Conservation (phyloP, 2,113 vertebrate genomes). For the Typhlomys cinereus region DNA sequence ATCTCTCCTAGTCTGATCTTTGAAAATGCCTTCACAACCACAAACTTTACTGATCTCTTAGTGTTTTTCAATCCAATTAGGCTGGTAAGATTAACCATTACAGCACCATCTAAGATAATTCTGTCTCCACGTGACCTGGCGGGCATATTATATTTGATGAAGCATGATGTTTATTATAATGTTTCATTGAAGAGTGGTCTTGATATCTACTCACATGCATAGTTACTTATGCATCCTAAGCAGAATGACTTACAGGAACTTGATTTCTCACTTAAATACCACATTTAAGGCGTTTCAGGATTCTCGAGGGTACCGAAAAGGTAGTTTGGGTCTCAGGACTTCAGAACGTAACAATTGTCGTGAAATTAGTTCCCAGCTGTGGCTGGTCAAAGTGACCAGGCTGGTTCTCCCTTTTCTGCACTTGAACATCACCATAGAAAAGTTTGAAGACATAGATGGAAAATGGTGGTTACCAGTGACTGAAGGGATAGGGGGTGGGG, state of each 20-base stretch:
- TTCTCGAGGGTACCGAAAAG: background rate
- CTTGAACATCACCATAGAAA: background rate
- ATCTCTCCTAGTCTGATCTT: background rate
- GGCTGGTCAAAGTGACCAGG: background rate
- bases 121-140: background rate
- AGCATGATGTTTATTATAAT: background rate
- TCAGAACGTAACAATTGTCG: too few relatives aligned
- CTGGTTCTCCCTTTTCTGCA: background rate
- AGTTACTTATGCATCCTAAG: conserved; percentile 11
- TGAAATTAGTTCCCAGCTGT: background rate
- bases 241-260: background rate
- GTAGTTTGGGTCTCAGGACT: background rate
- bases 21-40: background rate
- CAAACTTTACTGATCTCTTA: background rate
- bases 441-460: background rate
- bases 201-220: background rate
- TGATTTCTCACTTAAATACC: background rate
- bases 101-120: background rate
- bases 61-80: background rate
- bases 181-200: background rate
- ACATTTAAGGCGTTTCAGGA: background rate
- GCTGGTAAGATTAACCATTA: background rate
- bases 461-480: background rate
- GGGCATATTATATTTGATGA: background rate
- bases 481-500: fast-evolving